phyloP scores from a whole-genome alignment of 2,888 invertebrate genomes.

The Acleris literana region DNA sequence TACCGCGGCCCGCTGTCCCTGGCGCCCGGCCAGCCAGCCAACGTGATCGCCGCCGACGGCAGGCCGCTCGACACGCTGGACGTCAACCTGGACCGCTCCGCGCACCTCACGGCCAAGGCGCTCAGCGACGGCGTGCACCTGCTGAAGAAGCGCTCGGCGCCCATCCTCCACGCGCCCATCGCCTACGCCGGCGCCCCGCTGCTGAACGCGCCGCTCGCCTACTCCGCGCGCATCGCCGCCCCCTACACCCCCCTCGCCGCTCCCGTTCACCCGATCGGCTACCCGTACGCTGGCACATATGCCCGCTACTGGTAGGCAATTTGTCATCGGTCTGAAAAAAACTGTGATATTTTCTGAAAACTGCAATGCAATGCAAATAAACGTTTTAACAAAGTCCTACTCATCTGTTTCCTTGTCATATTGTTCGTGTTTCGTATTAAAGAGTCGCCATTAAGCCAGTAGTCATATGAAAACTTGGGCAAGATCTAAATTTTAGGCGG shows the following conservation, averaged over 20 bases:
- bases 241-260: slow-evolving; percentile 41
- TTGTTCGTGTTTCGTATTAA: too few relatives aligned
- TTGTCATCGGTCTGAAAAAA: too few relatives aligned
- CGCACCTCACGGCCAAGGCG: slow-evolving; percentile 70
- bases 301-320: slow-evolving; percentile 42
- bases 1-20: slow-evolving; percentile 72
- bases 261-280: slow-evolving; percentile 27
- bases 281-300: slow-evolving; percentile 56
- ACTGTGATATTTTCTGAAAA: too few relatives aligned
- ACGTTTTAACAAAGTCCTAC: too few relatives aligned
- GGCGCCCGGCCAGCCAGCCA: slow-evolving; percentile 75
- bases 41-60: slow-evolving; percentile 70
- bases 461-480: too few relatives aligned
- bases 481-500: too few relatives aligned
- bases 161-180: slow-evolving; percentile 32
- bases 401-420: too few relatives aligned
- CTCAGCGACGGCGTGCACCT: slow-evolving; percentile 57
- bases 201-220: slow-evolving; percentile 41
- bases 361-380: too few relatives aligned
- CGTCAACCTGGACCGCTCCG: slow-evolving; percentile 74
- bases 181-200: slow-evolving; percentile 40
- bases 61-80: slow-evolving; percentile 75
- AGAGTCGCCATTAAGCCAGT: too few relatives aligned
- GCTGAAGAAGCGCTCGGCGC: slow-evolving; percentile 57
- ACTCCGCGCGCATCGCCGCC: slow-evolving; percentile 45